Evolutionary conservation across 2,797 vertebrate species (phyloP), one percentile per base, ranked within the genome.

Genomic region (Fratercula arctica): DNA sequence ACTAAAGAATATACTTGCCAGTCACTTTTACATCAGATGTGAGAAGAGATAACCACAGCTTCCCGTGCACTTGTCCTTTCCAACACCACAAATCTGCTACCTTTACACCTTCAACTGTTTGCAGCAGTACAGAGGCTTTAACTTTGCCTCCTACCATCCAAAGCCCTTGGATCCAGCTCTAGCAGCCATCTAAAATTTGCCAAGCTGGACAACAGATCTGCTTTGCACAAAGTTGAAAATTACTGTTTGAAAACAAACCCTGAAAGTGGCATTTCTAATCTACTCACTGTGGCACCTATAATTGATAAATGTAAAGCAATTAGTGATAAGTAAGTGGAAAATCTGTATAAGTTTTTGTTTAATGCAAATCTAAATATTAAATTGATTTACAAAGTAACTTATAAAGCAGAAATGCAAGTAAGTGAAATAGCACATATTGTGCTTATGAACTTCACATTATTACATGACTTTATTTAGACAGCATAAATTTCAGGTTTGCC

Each of bases 1-100:
- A 66, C 8, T 76, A 28, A 51, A 76, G n/a, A 72, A 77, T 13
- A 2, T 16, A 91, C 54, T 80, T 79, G 13, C 25, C 0, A 1
- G 13, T 59, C 56, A 43, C 28, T 75, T 67, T 46, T 0, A 0
- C 11, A 53, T 43, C 74, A 70, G 11, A 25, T 2, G 3, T 12
- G 16, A 68, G 48, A 53, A 73, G 23, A 70, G 25, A 63, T 23
- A 72, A 67, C 9, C 8, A 59, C 7, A 39, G 43, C 15, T 78
- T 81, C 1, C 10, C 1, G 2, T 7, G 11, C 16, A 37, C 12
- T 35, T 29, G 3, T 18, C 4, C 19, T 11, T 79, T 80, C 25
- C 48, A 89, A 35, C 68, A 1, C 17, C 48, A 53, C n/a, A 50
- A 14, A n/a, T 41, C 39, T 35, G 12, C 17, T 35, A 31, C 9